Conservation (phyloP, 2,888 invertebrate genomes). For the Lochmaea crataegi region DNA sequence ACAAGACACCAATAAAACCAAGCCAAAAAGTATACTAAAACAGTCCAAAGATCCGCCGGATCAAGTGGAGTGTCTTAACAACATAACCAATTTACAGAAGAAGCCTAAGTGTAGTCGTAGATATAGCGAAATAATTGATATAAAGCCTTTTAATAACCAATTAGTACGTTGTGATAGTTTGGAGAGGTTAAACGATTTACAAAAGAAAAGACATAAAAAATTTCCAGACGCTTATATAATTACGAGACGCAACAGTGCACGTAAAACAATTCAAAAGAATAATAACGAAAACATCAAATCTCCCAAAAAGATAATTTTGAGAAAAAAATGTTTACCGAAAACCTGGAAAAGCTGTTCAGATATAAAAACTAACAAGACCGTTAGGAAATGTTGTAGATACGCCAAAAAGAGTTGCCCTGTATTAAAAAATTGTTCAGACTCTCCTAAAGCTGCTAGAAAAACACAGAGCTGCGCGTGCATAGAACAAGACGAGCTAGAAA, state of each 20-base stretch:
- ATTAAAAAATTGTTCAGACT: slow-evolving; percentile 54
- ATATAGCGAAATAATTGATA: slow-evolving; percentile 67
- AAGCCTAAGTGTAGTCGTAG: slow-evolving; percentile 61
- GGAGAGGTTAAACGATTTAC: slow-evolving; percentile 59
- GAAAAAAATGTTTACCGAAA: slow-evolving; percentile 58
- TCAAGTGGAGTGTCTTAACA: slow-evolving; percentile 52
- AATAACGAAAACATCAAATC: slow-evolving; percentile 47
- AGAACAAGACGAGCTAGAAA: slow-evolving; percentile 46
- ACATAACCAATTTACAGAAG: slow-evolving; percentile 52
- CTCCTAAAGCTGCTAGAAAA: slow-evolving; percentile 54
- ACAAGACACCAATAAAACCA: slow-evolving; percentile 64
- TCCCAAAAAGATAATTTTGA: slow-evolving; percentile 58
- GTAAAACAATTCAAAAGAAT: slow-evolving; percentile 49
- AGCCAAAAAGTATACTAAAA: slow-evolving; percentile 59
- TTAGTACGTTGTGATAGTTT: slow-evolving; percentile 65
- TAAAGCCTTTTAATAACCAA: slow-evolving; percentile 66
- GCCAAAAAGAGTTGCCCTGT: slow-evolving; percentile 63
- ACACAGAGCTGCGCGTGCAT: slow-evolving; percentile 61
- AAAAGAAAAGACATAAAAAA: slow-evolving; percentile 57
- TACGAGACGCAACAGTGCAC: slow-evolving; percentile 55
- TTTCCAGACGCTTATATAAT: slow-evolving; percentile 66
- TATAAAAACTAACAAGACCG: slow-evolving; percentile 57
- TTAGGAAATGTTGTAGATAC: slow-evolving; percentile 63
- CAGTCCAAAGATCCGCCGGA: slow-evolving; percentile 55
- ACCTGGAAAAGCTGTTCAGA: slow-evolving; percentile 65